Percentiles rank a stretch among this genome's conserved stretches.
Conservation (phyloP, 2,797 vertebrate species). For the Cephalopachus bancanus region DNA sequence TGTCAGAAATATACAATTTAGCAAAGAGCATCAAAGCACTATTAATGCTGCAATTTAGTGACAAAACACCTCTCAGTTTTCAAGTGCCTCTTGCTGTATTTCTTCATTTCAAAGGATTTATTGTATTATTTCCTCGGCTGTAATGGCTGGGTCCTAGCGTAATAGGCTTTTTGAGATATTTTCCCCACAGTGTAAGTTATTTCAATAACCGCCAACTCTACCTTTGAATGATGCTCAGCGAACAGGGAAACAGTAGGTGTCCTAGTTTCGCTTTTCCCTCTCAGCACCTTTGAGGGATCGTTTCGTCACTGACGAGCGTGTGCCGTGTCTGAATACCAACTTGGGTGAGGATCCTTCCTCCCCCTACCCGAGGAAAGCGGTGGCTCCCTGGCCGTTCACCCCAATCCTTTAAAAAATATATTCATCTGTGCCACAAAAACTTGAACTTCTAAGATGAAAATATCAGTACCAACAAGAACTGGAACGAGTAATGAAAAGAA, state of each 20-base stretch:
- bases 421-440: slow-evolving; percentile 46
- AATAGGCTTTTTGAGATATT: slow-evolving; percentile 86
- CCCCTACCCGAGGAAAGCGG: slow-evolving; percentile 51
- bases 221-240: slow-evolving; percentile 87
- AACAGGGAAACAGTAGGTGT: slow-evolving; percentile 80
- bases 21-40: slow-evolving; percentile 85
- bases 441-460: slow-evolving; percentile 77
- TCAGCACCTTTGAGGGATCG: slow-evolving; percentile 73
- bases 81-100: slow-evolving; percentile 86
- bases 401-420: slow-evolving; percentile 45
- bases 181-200: slow-evolving; percentile 82
- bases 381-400: slow-evolving; percentile 68
- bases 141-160: slow-evolving; percentile 81
- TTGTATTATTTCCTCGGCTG: slow-evolving; percentile 85
- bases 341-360: slow-evolving; percentile 75
- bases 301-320: slow-evolving; percentile 68
- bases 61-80: slow-evolving; percentile 86
- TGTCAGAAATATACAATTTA: slow-evolving; percentile 89
- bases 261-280: slow-evolving; percentile 71
- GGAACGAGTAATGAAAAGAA: neutral
- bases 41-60: slow-evolving; percentile 88
- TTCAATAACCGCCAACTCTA: slow-evolving; percentile 79
- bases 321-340: slow-evolving; percentile 85
- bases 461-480: slow-evolving; percentile 77
- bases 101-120: slow-evolving; percentile 88